phyloP scores from a whole-genome alignment of 2,888 invertebrate genomes.

The Clepsis dumicolana region DNA sequence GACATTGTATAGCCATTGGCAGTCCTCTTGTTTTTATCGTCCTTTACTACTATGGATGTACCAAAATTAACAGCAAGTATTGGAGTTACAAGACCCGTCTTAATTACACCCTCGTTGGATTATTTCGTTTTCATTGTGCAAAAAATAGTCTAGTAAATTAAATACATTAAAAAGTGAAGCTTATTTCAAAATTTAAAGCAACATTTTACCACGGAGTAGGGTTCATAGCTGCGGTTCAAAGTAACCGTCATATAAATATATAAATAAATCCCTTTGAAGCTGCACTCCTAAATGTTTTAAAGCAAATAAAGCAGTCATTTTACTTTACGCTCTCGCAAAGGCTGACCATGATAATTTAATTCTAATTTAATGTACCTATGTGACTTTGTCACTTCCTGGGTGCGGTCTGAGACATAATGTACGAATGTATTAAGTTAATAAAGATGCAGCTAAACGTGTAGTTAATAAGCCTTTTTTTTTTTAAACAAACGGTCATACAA shows the following conservation, averaged over 20 bases:
- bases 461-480: not conserved
- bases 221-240: slow-evolving; percentile 15
- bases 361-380: no score
- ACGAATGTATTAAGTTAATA: slow-evolving; percentile 32
- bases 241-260: slow-evolving; percentile 32
- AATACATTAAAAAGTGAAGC: not conserved
- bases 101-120: not conserved
- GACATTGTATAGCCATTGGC: no score
- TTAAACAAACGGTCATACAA: no score
- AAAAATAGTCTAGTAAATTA: not conserved
- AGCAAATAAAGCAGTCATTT: slow-evolving; percentile 48
- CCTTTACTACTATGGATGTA: not conserved
- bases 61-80: not conserved
- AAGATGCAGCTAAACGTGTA: slow-evolving; percentile 14
- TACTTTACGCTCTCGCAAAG: slow-evolving; percentile 57
- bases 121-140: not conserved
- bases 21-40: no score
- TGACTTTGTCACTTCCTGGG: slow-evolving; percentile 36
- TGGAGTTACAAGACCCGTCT: not conserved
- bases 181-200: slow-evolving; percentile 7
- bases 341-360: slow-evolving; percentile 61
- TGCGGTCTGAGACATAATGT: slow-evolving; percentile 20
- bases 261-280: slow-evolving; percentile 40
- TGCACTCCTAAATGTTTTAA: slow-evolving; percentile 38
- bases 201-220: slow-evolving; percentile 6